Percentiles rank a stretch among this genome's conserved stretches.
Evolutionary conservation across 2,113 vertebrate genomes (phyloP).

Genomic region (Arizona elegans): DNA sequence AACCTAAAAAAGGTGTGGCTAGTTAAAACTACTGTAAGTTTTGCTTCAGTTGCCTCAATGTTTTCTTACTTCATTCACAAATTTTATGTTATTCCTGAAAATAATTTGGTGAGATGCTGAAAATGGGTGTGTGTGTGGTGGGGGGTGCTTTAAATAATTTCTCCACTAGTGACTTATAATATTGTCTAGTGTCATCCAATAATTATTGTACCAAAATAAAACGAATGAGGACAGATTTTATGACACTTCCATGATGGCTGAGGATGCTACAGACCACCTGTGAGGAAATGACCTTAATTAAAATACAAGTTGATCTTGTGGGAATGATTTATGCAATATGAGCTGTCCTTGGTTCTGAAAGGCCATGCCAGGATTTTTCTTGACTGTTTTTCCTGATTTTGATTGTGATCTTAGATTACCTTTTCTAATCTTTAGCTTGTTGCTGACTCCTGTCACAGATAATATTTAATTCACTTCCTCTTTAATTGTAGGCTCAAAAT

Average conservation of each 20-base stretch:
- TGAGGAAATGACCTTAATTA: background rate
- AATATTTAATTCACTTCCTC: background rate
- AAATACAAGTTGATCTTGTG: background rate
- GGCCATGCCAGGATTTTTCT: background rate
- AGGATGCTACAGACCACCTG: background rate
- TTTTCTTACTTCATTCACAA: background rate
- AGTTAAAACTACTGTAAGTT: background rate
- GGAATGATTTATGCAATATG: background rate
- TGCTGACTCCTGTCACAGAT: background rate
- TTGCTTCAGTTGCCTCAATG: background rate
- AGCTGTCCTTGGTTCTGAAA: background rate
- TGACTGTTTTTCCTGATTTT: background rate
- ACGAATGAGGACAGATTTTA: background rate
- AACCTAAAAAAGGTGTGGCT: background rate
- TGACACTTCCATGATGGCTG: background rate
- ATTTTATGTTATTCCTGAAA: background rate
- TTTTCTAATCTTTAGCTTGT: background rate
- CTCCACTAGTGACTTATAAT: background rate
- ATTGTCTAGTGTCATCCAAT: background rate
- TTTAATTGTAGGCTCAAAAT: background rate
- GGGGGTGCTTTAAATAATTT: background rate
- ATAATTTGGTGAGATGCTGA: background rate
- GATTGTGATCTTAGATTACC: background rate
- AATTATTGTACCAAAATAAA: background rate
- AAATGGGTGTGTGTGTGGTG: too few relatives aligned